phyloP scores from a whole-genome alignment of 2,797 vertebrate species.

The Hippocampus kuda region DNA sequence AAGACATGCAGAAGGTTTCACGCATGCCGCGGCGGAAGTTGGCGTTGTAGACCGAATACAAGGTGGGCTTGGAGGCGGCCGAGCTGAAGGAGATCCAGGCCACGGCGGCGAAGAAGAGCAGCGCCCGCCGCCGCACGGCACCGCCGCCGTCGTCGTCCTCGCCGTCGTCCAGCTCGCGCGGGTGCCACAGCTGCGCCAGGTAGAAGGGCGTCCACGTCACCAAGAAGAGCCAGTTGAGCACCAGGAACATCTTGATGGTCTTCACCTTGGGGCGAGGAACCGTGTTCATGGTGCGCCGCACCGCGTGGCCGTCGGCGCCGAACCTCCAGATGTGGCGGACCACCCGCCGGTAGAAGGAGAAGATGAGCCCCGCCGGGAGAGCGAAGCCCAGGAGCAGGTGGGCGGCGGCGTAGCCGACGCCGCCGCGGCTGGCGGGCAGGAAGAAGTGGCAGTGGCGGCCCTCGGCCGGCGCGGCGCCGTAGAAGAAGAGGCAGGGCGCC shows the following conservation, averaged over 20 bases:
- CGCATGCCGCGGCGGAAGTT: slow-evolving; percentile 89
- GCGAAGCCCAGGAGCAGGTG: slow-evolving; percentile 78
- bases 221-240: slow-evolving; percentile 80
- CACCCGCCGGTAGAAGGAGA: slow-evolving; percentile 83
- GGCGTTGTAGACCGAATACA: slow-evolving; percentile 83
- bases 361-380: slow-evolving; percentile 70
- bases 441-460: slow-evolving; percentile 80
- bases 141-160: slow-evolving; percentile 34
- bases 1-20: slow-evolving; percentile 95
- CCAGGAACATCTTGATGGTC: slow-evolving; percentile 95
- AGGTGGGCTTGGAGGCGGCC: slow-evolving; percentile 80
- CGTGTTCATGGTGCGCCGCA: slow-evolving; percentile 86
- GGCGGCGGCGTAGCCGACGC: slow-evolving; percentile 59
- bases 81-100: slow-evolving; percentile 85
- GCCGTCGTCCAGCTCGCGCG: slow-evolving; percentile 45
- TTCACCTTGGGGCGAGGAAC: slow-evolving; percentile 95
- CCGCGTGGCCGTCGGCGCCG: slow-evolving; percentile 73
- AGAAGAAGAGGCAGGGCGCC: slow-evolving; percentile 77
- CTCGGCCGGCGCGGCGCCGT: slow-evolving; percentile 49
- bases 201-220: slow-evolving; percentile 89
- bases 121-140: slow-evolving; percentile 60
- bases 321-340: slow-evolving; percentile 92
- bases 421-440: slow-evolving; percentile 73
- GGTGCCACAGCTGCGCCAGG: slow-evolving; percentile 81
- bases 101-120: slow-evolving; percentile 72